phyloP scores from a whole-genome alignment of 1,140 invertebrate species.

The Thaumetopoea pityocampa region DNA sequence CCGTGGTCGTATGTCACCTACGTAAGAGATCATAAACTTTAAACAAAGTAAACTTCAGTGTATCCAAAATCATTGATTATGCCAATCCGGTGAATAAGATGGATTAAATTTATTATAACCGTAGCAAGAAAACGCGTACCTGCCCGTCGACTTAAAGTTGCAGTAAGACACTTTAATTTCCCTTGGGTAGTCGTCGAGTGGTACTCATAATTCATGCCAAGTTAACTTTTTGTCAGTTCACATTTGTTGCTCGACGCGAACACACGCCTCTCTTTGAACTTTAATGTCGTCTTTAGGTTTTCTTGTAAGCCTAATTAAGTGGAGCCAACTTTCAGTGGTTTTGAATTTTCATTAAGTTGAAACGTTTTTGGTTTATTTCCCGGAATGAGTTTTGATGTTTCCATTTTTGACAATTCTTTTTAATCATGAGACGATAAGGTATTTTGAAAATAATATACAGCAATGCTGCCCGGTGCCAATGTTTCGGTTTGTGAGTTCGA shows the following conservation, averaged over 20 bases:
- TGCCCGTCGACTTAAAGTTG: constrained; percentile 66
- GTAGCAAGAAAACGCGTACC: constrained; percentile 46
- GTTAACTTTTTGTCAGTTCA: constrained; percentile 71
- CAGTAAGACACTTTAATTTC: constrained; percentile 72
- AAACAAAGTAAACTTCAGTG: constrained; percentile 23
- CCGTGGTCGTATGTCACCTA: too few species aligned
- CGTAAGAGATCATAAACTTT: too few species aligned
- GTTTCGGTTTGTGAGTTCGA: too few species aligned
- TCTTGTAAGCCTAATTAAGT: constrained; percentile 36
- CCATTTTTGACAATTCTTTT: too few species aligned
- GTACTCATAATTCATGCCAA: constrained; percentile 69
- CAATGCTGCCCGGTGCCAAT: too few species aligned
- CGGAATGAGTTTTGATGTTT: too few species aligned
- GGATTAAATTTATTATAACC: constrained; percentile 57
- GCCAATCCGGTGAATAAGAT: constrained; percentile 39
- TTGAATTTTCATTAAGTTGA: constrained; percentile 28
- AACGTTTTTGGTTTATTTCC: constrained; percentile 15
- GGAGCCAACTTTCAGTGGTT: constrained; percentile 19
- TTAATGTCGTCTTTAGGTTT: constrained; percentile 31
- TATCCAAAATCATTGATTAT: too few species aligned
- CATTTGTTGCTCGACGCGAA: constrained; percentile 45
- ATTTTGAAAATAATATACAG: too few species aligned
- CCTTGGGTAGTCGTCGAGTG: constrained; percentile 47
- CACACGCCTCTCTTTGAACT: constrained; percentile 37
- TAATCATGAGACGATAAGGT: too few species aligned